Conservation (phyloP, 2,113 vertebrate genomes). For the Craseonycteris thonglongyai region DNA sequence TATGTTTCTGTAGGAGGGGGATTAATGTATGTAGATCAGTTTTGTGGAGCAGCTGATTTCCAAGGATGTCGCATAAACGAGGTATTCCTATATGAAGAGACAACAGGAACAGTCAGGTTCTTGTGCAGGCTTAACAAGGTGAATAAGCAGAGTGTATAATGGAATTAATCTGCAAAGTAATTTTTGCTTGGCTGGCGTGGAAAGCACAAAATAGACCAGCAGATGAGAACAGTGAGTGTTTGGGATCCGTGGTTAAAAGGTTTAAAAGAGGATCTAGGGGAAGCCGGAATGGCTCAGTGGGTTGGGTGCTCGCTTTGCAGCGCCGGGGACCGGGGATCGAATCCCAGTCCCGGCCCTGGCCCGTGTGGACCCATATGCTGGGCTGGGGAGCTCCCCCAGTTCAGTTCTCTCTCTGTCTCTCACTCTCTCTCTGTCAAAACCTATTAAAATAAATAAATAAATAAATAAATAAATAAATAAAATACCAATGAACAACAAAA, state of each 20-base stretch:
- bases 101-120: background rate
- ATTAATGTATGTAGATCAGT: slow-evolving; percentile 13
- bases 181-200: slow-evolving; percentile 53
- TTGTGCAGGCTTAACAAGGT: slow-evolving; percentile 44
- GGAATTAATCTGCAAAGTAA: slow-evolving; percentile 52
- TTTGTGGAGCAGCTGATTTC: slow-evolving; percentile 26
- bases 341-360: too few relatives aligned
- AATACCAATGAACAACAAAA: too few relatives aligned
- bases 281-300: too few relatives aligned
- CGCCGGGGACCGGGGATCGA: too few relatives aligned
- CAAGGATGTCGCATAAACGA: slow-evolving; percentile 23
- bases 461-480: too few relatives aligned
- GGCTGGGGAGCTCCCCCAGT: too few relatives aligned
- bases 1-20: slow-evolving; percentile 39
- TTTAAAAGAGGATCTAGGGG: slow-evolving; percentile 46
- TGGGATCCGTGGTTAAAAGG: slow-evolving; percentile 30
- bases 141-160: slow-evolving; percentile 29
- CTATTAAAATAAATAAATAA: too few relatives aligned
- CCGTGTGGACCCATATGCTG: too few relatives aligned
- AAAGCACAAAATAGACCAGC: slow-evolving; percentile 20
- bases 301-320: too few relatives aligned
- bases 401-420: too few relatives aligned
- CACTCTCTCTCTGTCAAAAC: too few relatives aligned
- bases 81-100: background rate
- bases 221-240: slow-evolving; percentile 7